phyloP scores from a whole-genome alignment of 2,888 invertebrate genomes.

The Eupeodes luniger region DNA sequence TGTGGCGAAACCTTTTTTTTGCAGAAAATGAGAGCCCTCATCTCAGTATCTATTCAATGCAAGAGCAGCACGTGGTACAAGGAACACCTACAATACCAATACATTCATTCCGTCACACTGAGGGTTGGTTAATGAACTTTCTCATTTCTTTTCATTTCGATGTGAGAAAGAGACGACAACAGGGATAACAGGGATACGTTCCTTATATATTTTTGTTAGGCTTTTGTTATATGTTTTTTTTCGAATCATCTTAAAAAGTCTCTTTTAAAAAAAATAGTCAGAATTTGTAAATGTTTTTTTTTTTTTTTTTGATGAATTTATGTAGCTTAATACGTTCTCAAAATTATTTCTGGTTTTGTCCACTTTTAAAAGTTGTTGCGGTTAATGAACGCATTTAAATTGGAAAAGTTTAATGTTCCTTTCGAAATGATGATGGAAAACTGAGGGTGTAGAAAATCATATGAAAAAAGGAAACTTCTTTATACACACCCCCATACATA shows the following conservation, averaged over 20 bases:
- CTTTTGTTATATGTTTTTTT: conserved; percentile 9
- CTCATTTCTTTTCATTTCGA: conserved; percentile 50
- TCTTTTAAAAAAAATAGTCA: not conserved
- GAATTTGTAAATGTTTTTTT: conserved; percentile 14
- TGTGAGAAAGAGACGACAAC: conserved; percentile 22
- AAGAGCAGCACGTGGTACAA: conserved; percentile 20
- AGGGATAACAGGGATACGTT: not conserved
- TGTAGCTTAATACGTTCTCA: conserved; percentile 13
- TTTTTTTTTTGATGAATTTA: conserved; percentile 14
- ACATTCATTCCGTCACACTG: conserved; percentile 23
- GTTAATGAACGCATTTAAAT: conserved; percentile 74
- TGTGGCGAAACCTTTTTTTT: conserved; percentile 17
- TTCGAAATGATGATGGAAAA: conserved; percentile 22
- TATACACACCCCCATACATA: not conserved
- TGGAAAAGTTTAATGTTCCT: conserved; percentile 69
- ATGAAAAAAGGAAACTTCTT: conserved; percentile 32
- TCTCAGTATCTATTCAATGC: conserved; percentile 46
- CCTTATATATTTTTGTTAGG: conserved; percentile 13
- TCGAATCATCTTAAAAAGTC: conserved; percentile 37
- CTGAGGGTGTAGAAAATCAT: conserved; percentile 4
- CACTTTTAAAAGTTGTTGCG: conserved; percentile 28
- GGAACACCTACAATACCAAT: conserved; percentile 30
- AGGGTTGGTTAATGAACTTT: conserved; percentile 71
- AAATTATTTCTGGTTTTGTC: conserved; percentile 37
- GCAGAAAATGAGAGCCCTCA: conserved; percentile 20